Conservation (phyloP, 2,113 vertebrate species). For the Nothocercus nigrocapillus region DNA sequence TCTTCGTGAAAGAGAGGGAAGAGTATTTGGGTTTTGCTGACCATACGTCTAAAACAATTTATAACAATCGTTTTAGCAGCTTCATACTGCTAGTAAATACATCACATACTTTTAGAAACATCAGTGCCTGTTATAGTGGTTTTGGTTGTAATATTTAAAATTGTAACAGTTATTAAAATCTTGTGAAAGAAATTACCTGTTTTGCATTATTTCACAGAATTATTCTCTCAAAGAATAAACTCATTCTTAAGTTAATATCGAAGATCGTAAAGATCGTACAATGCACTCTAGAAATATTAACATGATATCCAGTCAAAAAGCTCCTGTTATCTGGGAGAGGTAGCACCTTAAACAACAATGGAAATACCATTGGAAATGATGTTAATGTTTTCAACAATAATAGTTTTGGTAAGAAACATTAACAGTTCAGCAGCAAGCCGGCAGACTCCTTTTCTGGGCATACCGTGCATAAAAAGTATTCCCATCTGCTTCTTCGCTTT, state of each 20-base stretch:
- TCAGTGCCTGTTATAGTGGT: not conserved
- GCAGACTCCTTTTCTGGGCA: slow-evolving; percentile 35
- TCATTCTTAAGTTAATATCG: not conserved
- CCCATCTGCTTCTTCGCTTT: slow-evolving; percentile 68
- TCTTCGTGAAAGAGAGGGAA: not conserved
- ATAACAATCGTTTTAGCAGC: not conserved
- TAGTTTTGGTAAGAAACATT: slow-evolving; percentile 34
- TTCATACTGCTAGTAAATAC: not conserved
- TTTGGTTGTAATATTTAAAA: not conserved
- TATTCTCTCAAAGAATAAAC: not conserved
- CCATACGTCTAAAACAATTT: not conserved
- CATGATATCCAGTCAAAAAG: not conserved
- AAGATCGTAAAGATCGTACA: slow-evolving; percentile 3
- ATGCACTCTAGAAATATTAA: not conserved
- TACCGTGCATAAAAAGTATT: slow-evolving; percentile 68
- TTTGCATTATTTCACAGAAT: not conserved
- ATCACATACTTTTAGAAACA: not conserved
- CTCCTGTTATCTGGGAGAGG: not conserved
- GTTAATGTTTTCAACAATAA: slow-evolving; percentile 26
- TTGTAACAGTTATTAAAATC: not conserved
- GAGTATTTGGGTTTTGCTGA: not conserved
- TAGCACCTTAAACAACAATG: slow-evolving; percentile 9
- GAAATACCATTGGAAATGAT: not conserved
- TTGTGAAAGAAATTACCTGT: not conserved
- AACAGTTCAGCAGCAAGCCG: slow-evolving; percentile 29